These are phyloP conservation scores for Lasioglossum baleicum DNA, from an alignment of 1,140 invertebrate genomes.

Conservation along the genomic window DNA sequence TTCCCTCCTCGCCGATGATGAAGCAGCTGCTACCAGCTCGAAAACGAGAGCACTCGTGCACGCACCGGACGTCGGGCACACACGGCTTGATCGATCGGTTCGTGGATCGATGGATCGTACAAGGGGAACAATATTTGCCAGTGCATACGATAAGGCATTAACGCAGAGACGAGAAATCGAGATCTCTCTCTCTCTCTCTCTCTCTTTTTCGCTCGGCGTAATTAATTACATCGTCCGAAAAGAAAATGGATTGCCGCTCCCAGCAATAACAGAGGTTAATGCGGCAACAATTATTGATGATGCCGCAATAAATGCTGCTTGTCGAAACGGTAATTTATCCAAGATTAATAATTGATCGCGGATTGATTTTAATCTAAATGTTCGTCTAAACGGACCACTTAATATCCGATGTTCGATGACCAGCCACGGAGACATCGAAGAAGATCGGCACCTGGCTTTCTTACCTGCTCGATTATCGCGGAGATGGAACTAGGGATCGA, in stretches of 20 bases:
- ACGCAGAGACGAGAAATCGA: conserved; percentile 15
- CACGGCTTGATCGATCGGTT: conserved; percentile 60
- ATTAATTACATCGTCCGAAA: conserved; percentile 57
- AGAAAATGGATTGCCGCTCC: conserved; percentile 57
- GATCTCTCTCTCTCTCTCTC: background rate
- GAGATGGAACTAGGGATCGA: no score
- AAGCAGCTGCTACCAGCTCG: conserved; percentile 53
- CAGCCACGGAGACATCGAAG: background rate
- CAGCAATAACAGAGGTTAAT: conserved; percentile 59
- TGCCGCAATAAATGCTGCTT: conserved; percentile 58
- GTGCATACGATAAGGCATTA: conserved; percentile 33
- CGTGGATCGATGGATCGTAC: conserved; percentile 58
- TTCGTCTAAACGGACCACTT: conserved; percentile 40
- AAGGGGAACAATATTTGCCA: conserved; percentile 51
- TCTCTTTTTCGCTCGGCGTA: conserved; percentile 19
- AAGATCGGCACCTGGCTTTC: conserved; percentile 2
- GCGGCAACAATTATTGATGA: conserved; percentile 54
- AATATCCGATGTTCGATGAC: background rate
- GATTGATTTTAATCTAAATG: conserved; percentile 42
- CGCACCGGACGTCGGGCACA: conserved; percentile 39
- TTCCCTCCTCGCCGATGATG: conserved; percentile 25
- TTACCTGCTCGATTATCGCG: background rate
- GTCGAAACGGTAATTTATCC: conserved; percentile 56
- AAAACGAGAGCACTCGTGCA: conserved; percentile 44
- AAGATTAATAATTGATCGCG: conserved; percentile 56